Evolutionary conservation across 1,140 invertebrate genomes (phyloP), one percentile per base, ranked within the genome.

Genomic region (Eubasilissa regina): DNA sequence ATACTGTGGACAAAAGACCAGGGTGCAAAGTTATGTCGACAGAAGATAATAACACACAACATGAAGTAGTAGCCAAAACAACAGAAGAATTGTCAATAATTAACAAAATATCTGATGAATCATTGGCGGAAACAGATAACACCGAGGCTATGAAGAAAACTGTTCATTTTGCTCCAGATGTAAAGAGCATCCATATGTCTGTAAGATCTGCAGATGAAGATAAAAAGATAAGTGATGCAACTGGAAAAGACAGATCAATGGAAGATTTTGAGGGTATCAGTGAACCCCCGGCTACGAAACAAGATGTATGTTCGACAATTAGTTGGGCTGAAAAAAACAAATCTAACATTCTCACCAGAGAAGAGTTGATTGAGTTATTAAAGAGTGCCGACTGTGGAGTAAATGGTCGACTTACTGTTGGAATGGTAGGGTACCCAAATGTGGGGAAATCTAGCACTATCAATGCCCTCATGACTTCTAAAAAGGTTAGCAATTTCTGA

Each of bases 371-470:
- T 64, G 86, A 90, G 76, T 89, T 97, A 12, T 93, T 98, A 47
- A 93, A 91, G 84, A 89, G 85, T 17, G 88, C 95, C 48, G 92
- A 94, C 84, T 86, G 83, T 78, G 89, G 94, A 91, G 80, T 89
- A 91, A 80, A 92, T 87, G 89, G 87, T 55, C 85, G 93, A 12
- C 92, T 93, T 0, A 97, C 96, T 47, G 92, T 99, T 81, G 97
- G 97, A 55, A 91, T 99, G 87, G 97, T 99, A 83, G 98, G 99
- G 0, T 99, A 99, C 90, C 98, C 98, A 0, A 99, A 99, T 91
- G 99, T 99, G 47, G 99, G 99, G 13, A 99, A 99, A 90, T 99
- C 97, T 90, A 99, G 98, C 60, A 99, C 98, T 4, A 98, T 99
- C 48, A 99, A 99, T 92, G 92, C 96, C 4, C 87, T 99, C 55